Percentiles rank a stretch among this genome's conserved stretches.
Conservation (phyloP, 1,140 invertebrate genomes). For the Idris sp. region DNA sequence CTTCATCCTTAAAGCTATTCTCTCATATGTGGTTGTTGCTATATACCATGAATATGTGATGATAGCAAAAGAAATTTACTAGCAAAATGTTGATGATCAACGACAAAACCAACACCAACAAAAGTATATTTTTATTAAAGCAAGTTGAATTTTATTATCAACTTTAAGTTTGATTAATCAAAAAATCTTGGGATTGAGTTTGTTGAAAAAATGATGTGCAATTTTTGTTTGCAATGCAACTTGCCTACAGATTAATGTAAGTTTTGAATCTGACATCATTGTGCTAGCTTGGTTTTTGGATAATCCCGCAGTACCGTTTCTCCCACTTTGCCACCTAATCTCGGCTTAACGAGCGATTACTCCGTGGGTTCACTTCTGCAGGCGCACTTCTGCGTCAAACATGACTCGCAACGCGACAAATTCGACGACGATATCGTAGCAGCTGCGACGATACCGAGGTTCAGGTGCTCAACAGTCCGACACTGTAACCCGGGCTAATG, state of each 20-base stretch:
- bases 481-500: conserved; percentile 49
- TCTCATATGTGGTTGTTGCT: conserved; percentile 11
- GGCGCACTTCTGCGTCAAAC: conserved; percentile 39
- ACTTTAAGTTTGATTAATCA: too few species aligned
- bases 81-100: too few species aligned
- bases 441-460: conserved; percentile 37
- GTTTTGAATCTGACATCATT: conserved; percentile 41
- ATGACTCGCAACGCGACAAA: conserved; percentile 51
- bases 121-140: too few species aligned
- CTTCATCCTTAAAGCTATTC: conserved; percentile 30
- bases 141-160: too few species aligned
- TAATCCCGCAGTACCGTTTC: conserved; percentile 32
- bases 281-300: conserved; percentile 31
- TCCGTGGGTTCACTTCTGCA: conserved; percentile 25
- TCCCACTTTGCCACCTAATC: conserved; percentile 17
- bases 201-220: conserved; percentile 7
- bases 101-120: too few species aligned
- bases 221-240: conserved; percentile 15
- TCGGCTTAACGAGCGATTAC: conserved; percentile 56
- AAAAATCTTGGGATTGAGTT: background rate
- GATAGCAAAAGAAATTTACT: too few species aligned
- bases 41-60: too few species aligned
- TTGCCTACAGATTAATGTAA: conserved; percentile 31
- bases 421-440: conserved; percentile 57
- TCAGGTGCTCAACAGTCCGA: conserved; percentile 42